Base-by-base conservation (phyloP, 2,113 vertebrate species). In the Oreochromis spilurus region DNA sequence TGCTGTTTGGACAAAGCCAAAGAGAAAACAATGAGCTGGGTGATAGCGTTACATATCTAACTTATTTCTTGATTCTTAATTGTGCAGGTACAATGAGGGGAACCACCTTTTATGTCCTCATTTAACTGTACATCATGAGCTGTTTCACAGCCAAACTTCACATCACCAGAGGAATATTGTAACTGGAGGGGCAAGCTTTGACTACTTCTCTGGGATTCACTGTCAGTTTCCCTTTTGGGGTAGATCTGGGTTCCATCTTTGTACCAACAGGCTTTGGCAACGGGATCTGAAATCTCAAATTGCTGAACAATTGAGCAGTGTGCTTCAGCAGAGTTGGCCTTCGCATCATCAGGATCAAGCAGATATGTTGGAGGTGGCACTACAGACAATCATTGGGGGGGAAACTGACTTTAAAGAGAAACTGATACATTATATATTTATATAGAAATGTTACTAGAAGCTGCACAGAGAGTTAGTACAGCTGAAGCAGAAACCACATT, bases 1-100 rank as follows among this genome's bases (percentile, higher is more conserved):
- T 94, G 95, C 96, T 97, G 96, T 96, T 96, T 95, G 95, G 95
- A 96, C 94, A 96, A 96, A 97, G 95, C 96, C 96, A 96, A 95
- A 96, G 90, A 96, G 92, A 96, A 95, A 96, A 96, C 93, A 96
- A 93, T 96, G 89, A 96, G 95, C 93, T 92, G 88, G 70, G 91
- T 92, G 87, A 92, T 84, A 83, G 82, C 57, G 82, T 94, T 87
- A 92, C 16, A 70, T 81, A 83, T 58, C 62, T 72, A 82, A 84
- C 83, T 85, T 79, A 92, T 91, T 93, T 84, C 24, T 92, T 90
- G 78, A 89, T 65, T 91, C 54, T 79, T 83, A 90, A 94, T 88
- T 89, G 82, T 92, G 86, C 91, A 87, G 75, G 92, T 93, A 93
- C 81, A 93, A 93, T 70, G 87, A 89, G 92, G 88, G 91, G 90